Conservation (phyloP, 2,797 vertebrate genomes). For the Mareca penelope region DNA sequence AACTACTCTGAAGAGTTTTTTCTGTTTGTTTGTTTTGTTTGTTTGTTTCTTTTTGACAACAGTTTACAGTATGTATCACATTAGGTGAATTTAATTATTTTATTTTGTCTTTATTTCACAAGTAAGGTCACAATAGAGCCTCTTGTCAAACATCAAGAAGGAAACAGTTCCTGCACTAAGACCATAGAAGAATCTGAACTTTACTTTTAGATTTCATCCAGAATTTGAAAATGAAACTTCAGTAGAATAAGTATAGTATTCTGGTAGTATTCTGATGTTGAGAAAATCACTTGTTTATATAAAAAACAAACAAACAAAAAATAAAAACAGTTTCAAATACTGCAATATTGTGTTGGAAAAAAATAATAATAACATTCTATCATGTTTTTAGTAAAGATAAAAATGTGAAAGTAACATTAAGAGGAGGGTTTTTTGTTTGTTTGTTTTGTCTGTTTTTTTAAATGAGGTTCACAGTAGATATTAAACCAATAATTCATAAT, state of each 20-base stretch:
- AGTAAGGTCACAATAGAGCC: background rate
- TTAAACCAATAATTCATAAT: conserved; percentile 66
- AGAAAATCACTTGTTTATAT: background rate
- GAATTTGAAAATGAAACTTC: background rate
- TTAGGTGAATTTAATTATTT: background rate
- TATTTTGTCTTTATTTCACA: background rate
- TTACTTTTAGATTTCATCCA: background rate
- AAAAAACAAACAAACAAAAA: background rate
- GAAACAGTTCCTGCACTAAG: background rate
- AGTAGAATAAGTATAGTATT: background rate
- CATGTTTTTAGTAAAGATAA: background rate
- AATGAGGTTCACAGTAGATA: conserved; percentile 35
- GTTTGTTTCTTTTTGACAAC: background rate
- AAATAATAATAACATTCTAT: background rate
- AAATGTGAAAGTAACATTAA: background rate
- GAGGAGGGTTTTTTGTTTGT: background rate
- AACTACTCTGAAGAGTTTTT: background rate
- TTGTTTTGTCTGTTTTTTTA: background rate
- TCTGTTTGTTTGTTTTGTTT: too few species aligned
- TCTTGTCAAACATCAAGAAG: background rate
- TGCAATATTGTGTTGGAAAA: background rate
- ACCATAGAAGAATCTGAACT: background rate
- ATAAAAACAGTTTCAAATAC: background rate
- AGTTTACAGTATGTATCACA: background rate
- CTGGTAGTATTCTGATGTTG: background rate